Percentiles rank a stretch among this genome's conserved stretches.
Evolutionary conservation across 2,113 vertebrate species (phyloP).

Genomic region (Dermatemys mawii): DNA sequence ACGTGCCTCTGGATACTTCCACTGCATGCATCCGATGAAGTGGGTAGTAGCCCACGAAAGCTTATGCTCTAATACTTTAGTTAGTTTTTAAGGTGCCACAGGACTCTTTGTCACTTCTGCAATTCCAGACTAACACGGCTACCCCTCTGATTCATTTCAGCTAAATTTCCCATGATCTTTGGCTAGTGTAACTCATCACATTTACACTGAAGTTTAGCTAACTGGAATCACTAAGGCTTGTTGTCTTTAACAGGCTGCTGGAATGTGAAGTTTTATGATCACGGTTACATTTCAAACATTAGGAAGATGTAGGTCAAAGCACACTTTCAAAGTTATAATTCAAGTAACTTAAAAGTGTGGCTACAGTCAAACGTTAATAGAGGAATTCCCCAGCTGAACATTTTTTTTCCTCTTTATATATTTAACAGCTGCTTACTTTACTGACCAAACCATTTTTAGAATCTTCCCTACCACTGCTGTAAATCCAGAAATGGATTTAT

Average conservation of each 20-base stretch:
- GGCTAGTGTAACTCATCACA: background rate
- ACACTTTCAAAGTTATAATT: conserved; percentile 48
- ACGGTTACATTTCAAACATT: conserved; percentile 47
- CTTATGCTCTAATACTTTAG: too few relatives aligned
- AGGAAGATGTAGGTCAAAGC: conserved; percentile 18
- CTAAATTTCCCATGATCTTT: conserved; percentile 27
- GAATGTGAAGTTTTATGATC: conserved; percentile 29
- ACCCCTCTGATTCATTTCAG: too few relatives aligned
- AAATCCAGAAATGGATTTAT: background rate
- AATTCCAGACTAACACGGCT: too few relatives aligned
- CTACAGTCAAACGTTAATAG: conserved; percentile 24
- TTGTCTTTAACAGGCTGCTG: conserved; percentile 25
- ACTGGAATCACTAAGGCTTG: background rate
- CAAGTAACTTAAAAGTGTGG: background rate
- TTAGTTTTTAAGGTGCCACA: too few relatives aligned
- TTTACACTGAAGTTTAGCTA: conserved; percentile 16
- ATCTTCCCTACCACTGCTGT: background rate
- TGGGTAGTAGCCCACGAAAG: too few relatives aligned
- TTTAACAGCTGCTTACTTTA: conserved; percentile 5
- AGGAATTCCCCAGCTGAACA: background rate
- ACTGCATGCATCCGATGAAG: too few relatives aligned
- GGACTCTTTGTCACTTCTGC: too few relatives aligned
- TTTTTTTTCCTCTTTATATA: background rate
- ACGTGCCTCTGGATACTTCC: too few relatives aligned
- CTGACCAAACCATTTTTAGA: background rate